phyloP scores from a whole-genome alignment of 2,113 vertebrate genomes.

The Fulica atra region DNA sequence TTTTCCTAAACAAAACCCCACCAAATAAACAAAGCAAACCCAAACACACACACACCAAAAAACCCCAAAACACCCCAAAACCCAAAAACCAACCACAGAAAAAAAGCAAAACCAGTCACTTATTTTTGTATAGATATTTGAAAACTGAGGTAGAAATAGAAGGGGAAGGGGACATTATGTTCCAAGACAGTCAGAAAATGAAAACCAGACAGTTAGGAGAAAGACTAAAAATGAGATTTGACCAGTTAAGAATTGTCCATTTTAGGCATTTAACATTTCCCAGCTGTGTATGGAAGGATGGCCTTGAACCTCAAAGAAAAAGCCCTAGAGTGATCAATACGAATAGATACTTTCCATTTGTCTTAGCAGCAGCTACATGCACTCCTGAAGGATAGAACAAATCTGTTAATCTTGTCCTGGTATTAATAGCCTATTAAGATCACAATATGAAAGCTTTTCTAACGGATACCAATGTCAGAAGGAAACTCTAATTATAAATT shows the following conservation, averaged over 20 bases:
- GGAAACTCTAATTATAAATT: conserved; percentile 46
- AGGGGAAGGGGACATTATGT: neutral
- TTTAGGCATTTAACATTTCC: neutral
- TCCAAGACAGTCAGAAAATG: neutral
- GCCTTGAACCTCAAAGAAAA: neutral
- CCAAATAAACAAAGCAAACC: too few relatives aligned
- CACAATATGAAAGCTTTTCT: conserved; percentile 41
- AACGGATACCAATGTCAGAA: neutral
- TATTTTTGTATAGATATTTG: neutral
- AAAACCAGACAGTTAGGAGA: neutral
- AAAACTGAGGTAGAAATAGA: neutral
- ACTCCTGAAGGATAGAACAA: conserved; percentile 11
- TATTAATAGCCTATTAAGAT: conserved; percentile 65
- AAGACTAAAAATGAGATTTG: neutral
- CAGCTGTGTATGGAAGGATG: neutral
- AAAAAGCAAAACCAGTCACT: neutral
- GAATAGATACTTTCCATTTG: neutral
- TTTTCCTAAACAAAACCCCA: too few relatives aligned
- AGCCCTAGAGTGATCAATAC: neutral
- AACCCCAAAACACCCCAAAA: too few relatives aligned
- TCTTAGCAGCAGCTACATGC: neutral
- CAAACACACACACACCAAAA: neutral
- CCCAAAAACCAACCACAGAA: too few relatives aligned
- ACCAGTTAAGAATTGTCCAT: neutral
- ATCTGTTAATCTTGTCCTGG: conserved; percentile 37